Conservation (phyloP, 2,888 invertebrate species). For the Leucophora obtusa region DNA sequence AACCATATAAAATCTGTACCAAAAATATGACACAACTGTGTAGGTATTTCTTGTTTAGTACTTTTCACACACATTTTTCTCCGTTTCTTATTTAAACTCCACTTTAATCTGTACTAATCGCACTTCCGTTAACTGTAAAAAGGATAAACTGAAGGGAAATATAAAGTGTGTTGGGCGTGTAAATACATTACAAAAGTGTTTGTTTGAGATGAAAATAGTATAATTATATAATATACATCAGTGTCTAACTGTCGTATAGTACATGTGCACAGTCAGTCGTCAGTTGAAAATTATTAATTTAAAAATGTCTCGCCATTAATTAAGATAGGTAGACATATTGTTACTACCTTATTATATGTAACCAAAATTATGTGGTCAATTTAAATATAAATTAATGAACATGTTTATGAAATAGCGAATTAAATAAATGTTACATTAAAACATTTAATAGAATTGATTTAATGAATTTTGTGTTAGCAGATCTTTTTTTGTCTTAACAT, state of each 20-base stretch:
- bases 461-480: neutral
- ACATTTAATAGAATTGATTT: no score
- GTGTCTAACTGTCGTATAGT: neutral
- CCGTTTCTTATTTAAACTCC: conserved; percentile 12
- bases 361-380: conserved; percentile 9
- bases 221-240: conserved; percentile 1
- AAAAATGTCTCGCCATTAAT: conserved; percentile 47
- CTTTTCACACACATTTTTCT: conserved; percentile 1
- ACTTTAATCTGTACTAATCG: conserved; percentile 40
- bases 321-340: neutral
- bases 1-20: neutral
- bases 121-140: conserved; percentile 28
- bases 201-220: neutral
- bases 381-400: no score
- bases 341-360: conserved; percentile 11
- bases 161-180: conserved; percentile 22
- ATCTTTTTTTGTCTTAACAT: neutral
- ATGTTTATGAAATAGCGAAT: no score
- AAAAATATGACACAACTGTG: conserved; percentile 10
- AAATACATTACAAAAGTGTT: conserved; percentile 9
- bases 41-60: conserved; percentile 2
- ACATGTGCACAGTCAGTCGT: neutral
- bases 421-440: no score
- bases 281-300: conserved; percentile 34
- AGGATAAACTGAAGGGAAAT: conserved; percentile 13